These are phyloP conservation scores for Sussaba pulchella DNA, from an alignment of 2,888 invertebrate genomes.

Conservation along the genomic window DNA sequence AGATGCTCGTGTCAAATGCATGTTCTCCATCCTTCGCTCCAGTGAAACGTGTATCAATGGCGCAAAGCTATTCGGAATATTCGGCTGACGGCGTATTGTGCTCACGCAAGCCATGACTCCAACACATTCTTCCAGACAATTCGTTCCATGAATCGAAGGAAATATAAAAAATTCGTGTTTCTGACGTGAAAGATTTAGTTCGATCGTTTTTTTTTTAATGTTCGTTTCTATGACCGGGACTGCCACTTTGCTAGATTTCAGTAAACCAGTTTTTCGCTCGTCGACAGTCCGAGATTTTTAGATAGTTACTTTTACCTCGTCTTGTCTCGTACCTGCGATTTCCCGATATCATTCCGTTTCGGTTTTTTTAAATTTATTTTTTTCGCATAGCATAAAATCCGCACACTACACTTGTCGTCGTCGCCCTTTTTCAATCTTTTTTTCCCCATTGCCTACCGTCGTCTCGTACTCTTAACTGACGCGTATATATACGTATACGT, in stretches of 20 bases:
- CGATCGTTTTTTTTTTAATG: not conserved
- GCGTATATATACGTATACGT: constrained; percentile 26
- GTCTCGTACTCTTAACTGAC: constrained; percentile 42
- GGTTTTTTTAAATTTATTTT: constrained; percentile 20
- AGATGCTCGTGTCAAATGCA: constrained; percentile 50
- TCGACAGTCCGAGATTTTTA: constrained; percentile 15
- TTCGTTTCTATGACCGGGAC: not conserved
- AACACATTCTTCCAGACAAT: not conserved
- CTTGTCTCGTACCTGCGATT: constrained; percentile 15
- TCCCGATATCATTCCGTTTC: constrained; percentile 56
- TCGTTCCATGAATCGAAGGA: not conserved
- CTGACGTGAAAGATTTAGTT: not conserved
- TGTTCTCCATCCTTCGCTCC: constrained; percentile 3
- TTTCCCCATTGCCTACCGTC: constrained; percentile 36
- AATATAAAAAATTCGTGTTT: not conserved
- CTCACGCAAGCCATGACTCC: not conserved
- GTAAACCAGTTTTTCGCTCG: constrained; percentile 11
- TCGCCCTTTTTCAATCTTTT: constrained; percentile 14
- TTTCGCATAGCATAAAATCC: constrained; percentile 42
- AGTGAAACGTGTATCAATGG: not conserved
- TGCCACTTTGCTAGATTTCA: not conserved
- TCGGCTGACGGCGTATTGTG: not conserved
- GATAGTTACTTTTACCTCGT: constrained; percentile 19
- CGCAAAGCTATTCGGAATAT: not conserved
- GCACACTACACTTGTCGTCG: constrained; percentile 33